A percentile compares a stretch with the other conserved stretches of the same genome.
Evolutionary conservation across 2,888 invertebrate genomes (phyloP).

Genomic region (Dryocosmus kuriphilus): DNA sequence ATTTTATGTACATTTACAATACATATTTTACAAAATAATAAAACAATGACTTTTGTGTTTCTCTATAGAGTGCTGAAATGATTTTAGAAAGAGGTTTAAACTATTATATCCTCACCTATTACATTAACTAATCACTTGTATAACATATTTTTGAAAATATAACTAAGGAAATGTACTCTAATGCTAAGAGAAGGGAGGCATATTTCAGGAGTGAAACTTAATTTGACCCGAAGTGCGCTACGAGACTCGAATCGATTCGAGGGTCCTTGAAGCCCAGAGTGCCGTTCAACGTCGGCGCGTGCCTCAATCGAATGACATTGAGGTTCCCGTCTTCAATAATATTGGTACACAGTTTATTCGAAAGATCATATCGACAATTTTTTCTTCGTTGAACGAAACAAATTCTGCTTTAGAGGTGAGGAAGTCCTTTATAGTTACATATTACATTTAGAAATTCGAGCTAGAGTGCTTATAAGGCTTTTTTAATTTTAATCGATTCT

Average conservation of each 20-base stretch:
- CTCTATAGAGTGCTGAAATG: not conserved
- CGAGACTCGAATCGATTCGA: constrained; percentile 74
- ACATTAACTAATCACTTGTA: constrained; percentile 9
- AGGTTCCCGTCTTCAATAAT: constrained; percentile 47
- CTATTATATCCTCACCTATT: not conserved
- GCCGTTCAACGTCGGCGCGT: constrained; percentile 62
- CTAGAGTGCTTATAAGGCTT: not conserved
- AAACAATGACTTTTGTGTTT: too few relatives aligned
- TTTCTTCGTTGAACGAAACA: not conserved
- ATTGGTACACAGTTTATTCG: constrained; percentile 22
- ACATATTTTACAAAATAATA: too few relatives aligned
- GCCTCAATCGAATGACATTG: constrained; percentile 67
- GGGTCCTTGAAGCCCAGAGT: constrained; percentile 60
- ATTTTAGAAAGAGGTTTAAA: not conserved
- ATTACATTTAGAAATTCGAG: not conserved
- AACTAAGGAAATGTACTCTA: constrained; percentile 11
- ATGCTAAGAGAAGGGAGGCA: constrained; percentile 52
- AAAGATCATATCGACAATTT: not conserved
- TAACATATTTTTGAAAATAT: constrained; percentile 8
- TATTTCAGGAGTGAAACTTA: constrained; percentile 73
- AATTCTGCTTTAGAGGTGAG: not conserved
- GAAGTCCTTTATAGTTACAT: not conserved
- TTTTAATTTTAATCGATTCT: too few relatives aligned
- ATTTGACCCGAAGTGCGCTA: constrained; percentile 74
- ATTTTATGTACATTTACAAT: too few relatives aligned